Conservation (phyloP, 2,797 vertebrate species). For the Choloepus didactylus region DNA sequence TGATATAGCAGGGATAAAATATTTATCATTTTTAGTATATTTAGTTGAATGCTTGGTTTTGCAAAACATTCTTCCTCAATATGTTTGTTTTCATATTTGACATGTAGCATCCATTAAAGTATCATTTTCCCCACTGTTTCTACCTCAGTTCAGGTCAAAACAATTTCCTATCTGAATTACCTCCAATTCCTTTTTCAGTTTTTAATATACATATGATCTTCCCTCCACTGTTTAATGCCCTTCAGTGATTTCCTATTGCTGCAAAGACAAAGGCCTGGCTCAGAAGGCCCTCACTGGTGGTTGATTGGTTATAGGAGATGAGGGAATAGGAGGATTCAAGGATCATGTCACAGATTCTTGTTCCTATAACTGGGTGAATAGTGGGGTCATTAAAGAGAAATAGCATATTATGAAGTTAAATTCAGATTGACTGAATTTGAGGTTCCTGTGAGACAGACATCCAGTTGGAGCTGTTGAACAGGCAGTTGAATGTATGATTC, state of each 20-base stretch:
- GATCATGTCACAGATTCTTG: not conserved
- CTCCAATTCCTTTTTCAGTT: not conserved
- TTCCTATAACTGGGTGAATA: not conserved
- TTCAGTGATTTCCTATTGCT: not conserved
- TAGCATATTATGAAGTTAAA: constrained; percentile 10
- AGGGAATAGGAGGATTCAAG: not conserved
- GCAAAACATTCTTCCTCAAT: not conserved
- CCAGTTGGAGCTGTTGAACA: too few species aligned
- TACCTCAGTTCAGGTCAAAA: not conserved
- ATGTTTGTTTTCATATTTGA: constrained; percentile 43
- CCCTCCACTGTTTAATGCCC: not conserved
- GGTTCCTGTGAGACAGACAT: not conserved
- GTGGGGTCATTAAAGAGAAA: not conserved
- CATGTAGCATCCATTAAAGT: not conserved
- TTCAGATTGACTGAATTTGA: not conserved
- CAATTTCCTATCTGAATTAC: constrained; percentile 9
- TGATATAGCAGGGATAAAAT: not conserved
- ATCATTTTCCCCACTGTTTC: not conserved
- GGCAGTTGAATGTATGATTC: too few species aligned
- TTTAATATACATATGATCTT: not conserved
- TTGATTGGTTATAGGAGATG: too few species aligned
- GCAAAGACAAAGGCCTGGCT: not conserved
- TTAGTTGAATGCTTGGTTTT: not conserved
- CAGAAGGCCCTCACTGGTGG: not conserved
- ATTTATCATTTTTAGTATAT: constrained; percentile 20